Percentiles rank a stretch among this genome's conserved stretches.
phyloP scores from a whole-genome alignment of 92 coral and sea anemone species.

The Zoanthus gigantus region DNA sequence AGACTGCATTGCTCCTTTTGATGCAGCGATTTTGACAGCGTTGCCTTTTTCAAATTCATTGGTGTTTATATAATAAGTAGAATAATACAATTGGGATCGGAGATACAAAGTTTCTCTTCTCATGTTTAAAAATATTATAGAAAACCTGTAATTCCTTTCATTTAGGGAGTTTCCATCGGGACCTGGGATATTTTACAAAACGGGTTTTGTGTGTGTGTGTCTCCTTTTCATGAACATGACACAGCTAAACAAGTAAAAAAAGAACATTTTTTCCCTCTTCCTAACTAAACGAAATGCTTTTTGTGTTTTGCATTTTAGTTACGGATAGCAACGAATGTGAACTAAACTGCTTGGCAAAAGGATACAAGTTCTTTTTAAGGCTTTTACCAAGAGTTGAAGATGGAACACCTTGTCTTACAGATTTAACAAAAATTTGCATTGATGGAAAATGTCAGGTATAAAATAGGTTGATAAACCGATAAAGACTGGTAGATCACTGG shows the following conservation, averaged over 20 bases:
- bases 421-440: constrained; percentile 84
- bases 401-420: constrained; percentile 94
- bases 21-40: too few species aligned
- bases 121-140: too few species aligned
- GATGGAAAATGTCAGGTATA: constrained; percentile 91
- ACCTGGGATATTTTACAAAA: too few species aligned
- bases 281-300: not conserved
- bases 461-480: not conserved
- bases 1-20: too few species aligned
- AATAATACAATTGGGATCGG: too few species aligned
- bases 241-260: not conserved
- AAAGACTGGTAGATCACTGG: not conserved
- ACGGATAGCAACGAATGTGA: constrained; percentile 87
- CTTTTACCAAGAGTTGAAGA: constrained; percentile 83
- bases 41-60: too few species aligned
- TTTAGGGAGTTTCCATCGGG: too few species aligned
- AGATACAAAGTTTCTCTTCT: too few species aligned
- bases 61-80: too few species aligned
- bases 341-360: constrained; percentile 93
- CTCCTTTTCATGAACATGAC: too few species aligned
- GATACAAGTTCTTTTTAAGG: constrained; percentile 90
- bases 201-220: too few species aligned
- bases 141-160: too few species aligned
- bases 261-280: not conserved
- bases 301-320: constrained; percentile 17